These are phyloP conservation scores for rabbit (Oryctolagus cuniculus) DNA, from an alignment of 2,113 vertebrate species.

Conservation along the genomic window DNA sequence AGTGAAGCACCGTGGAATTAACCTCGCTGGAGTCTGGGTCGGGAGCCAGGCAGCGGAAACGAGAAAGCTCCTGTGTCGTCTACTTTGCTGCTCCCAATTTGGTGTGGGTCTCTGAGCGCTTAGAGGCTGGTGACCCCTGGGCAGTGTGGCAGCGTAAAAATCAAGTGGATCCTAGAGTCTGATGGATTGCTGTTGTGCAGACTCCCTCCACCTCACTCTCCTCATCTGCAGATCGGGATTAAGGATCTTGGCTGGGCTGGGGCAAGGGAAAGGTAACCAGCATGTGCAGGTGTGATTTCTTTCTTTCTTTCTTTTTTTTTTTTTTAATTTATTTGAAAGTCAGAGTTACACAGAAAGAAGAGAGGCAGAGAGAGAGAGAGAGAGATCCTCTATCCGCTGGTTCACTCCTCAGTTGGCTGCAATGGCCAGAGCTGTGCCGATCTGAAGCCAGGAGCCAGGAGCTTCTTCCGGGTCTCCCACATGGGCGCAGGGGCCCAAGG, in stretches of 20 bases:
- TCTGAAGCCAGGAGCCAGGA: no score
- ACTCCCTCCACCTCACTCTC: neutral
- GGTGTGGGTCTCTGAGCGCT: neutral
- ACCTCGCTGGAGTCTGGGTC: neutral
- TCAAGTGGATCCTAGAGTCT: neutral
- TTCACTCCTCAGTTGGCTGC: no score
- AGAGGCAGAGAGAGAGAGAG: no score
- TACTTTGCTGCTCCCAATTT: neutral
- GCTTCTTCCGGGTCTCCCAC: no score
- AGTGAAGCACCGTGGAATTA: neutral
- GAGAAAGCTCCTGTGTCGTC: neutral
- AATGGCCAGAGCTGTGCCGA: no score
- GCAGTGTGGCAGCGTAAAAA: neutral
- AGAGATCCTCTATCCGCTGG: no score
- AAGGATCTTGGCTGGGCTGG: neutral
- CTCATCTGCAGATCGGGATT: neutral
- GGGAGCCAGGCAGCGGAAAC: neutral
- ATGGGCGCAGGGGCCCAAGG: no score
- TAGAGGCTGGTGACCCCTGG: neutral
- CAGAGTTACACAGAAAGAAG: no score
- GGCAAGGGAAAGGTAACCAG: neutral
- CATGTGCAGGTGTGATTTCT: neutral
- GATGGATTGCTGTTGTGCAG: neutral
- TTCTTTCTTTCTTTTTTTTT: no score
- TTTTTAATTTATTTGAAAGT: no score